Conservation (phyloP, 2,797 vertebrate genomes). For the Epinephelus malabaricus region DNA sequence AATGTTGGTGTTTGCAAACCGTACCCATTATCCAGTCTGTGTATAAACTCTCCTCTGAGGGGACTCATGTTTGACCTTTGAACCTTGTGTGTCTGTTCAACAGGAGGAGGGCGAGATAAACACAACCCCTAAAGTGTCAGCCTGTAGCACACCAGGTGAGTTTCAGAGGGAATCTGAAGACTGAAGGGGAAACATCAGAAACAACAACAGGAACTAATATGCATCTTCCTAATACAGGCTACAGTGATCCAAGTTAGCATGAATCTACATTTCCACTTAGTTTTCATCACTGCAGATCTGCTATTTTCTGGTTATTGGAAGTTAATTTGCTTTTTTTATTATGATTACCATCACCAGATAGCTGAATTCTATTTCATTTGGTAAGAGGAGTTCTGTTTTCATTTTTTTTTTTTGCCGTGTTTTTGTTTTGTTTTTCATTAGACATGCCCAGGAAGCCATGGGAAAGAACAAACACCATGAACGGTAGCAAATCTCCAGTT, state of each 20-base stretch:
- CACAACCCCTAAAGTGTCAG: slow-evolving; percentile 90
- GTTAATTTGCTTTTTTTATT: not conserved
- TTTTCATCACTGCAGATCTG: not conserved
- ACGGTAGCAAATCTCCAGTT: slow-evolving; percentile 98
- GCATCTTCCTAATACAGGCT: slow-evolving; percentile 9
- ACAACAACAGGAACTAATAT: slow-evolving; percentile 14
- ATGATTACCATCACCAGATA: not conserved
- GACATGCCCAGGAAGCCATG: slow-evolving; percentile 98
- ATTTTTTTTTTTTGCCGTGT: slow-evolving; percentile 18
- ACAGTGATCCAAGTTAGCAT: slow-evolving; percentile 22
- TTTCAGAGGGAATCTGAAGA: slow-evolving; percentile 14
- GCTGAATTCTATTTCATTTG: not conserved
- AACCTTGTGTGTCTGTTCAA: slow-evolving; percentile 59
- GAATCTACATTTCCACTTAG: not conserved
- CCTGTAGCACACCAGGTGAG: slow-evolving; percentile 97
- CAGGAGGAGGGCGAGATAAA: slow-evolving; percentile 93
- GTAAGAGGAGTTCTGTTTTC: slow-evolving; percentile 5
- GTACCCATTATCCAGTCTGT: not conserved
- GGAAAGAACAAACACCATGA: slow-evolving; percentile 97
- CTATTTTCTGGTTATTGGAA: not conserved
- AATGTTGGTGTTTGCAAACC: not conserved
- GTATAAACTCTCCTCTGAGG: not conserved
- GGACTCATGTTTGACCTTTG: slow-evolving; percentile 52
- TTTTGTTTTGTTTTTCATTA: slow-evolving; percentile 42
- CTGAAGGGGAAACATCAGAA: too few relatives aligned